Percentiles rank a stretch among this genome's conserved stretches.
Evolutionary conservation across 2,113 vertebrate genomes (phyloP).

Genomic region (Sprattus sprattus): DNA sequence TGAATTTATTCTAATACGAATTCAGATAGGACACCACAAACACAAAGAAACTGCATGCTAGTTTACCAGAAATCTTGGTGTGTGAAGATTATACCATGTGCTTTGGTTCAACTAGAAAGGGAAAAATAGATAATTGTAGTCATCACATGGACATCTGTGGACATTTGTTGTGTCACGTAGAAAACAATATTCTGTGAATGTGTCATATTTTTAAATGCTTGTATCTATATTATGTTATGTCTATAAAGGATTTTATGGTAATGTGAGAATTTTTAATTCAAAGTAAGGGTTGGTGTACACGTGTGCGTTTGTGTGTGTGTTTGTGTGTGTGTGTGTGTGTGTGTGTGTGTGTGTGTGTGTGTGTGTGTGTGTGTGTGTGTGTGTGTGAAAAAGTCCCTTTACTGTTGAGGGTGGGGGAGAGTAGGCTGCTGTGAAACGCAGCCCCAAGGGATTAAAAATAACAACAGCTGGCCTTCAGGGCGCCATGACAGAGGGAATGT

Average conservation of each 20-base stretch:
- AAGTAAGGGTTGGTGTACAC: background rate
- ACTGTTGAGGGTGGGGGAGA: conserved; percentile 41
- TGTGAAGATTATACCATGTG: conserved; percentile 2
- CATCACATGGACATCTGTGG: background rate
- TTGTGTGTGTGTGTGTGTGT: background rate
- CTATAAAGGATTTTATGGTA: background rate
- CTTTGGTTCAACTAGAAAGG: background rate
- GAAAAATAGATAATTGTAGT: background rate
- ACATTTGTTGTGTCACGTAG: background rate
- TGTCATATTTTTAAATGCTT: background rate
- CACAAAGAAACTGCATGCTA: background rate
- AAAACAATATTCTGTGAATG: background rate
- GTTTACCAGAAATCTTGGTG: background rate
- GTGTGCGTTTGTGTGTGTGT: background rate
- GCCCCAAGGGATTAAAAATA: conserved; percentile 76
- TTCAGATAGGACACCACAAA: background rate
- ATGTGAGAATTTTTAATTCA: background rate
- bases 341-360: conserved; percentile 31
- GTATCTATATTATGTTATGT: no score
- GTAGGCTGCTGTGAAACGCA: conserved; percentile 62
- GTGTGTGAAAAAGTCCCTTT: conserved; percentile 40
- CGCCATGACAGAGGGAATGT: conserved; percentile 61
- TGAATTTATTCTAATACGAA: background rate
- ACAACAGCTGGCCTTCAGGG: conserved; percentile 74
- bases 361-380: conserved; percentile 26